Evolutionary conservation across 2,797 vertebrate species (phyloP).

Genomic region (Falco berigora): DNA sequence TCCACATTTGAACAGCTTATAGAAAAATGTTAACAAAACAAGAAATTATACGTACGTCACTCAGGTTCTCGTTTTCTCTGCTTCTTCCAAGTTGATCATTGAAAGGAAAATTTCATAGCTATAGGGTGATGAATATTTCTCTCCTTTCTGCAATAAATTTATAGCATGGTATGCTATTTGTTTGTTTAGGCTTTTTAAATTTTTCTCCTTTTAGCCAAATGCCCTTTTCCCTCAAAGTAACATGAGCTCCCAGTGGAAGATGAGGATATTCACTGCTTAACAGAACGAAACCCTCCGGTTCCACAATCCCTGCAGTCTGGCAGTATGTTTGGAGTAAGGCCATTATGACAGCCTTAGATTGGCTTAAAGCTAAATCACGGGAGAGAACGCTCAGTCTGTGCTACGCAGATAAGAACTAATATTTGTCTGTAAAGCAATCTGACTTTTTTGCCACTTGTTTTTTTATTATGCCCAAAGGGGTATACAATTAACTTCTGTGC

Average conservation of each 20-base stretch:
- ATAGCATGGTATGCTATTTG: not conserved
- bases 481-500: not conserved
- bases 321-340: not conserved
- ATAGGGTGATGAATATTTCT: not conserved
- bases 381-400: not conserved
- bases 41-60: not conserved
- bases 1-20: not conserved
- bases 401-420: not conserved
- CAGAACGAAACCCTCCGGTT: not conserved
- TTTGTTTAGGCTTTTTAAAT: not conserved
- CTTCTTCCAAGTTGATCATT: not conserved
- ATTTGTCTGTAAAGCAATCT: not conserved
- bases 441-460: not conserved
- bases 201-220: not conserved
- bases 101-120: not conserved
- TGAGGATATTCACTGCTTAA: not conserved
- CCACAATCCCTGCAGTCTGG: not conserved
- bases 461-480: not conserved
- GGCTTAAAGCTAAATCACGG: not conserved
- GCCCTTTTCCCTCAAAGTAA: not conserved
- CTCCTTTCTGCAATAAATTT: not conserved
- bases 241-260: not conserved
- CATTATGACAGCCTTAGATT: not conserved
- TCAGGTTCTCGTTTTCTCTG: not conserved
- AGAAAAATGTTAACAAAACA: not conserved